Evolutionary conservation across 2,113 vertebrate genomes (phyloP), one percentile per base, ranked within the genome.

Genomic region (Gadus macrocephalus): DNA sequence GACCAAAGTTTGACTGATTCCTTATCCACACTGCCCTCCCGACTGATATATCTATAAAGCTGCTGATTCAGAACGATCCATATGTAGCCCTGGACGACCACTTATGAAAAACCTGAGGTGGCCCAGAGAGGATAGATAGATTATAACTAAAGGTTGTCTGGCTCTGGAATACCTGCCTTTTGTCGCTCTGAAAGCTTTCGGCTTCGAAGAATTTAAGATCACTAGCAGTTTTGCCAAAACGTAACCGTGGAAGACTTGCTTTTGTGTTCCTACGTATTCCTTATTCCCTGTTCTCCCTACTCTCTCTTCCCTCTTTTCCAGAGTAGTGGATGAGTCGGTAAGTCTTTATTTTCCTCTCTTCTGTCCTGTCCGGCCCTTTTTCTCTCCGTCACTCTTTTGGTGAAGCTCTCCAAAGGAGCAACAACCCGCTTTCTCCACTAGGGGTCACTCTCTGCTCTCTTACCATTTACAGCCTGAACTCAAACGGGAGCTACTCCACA

Each of bases 241-340:
- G 7, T 62, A 19, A 25, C 15, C 70, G 70, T 70, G 5, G 67
- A 64, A 69, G 53, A 63, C 20, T 73, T 83, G 68, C 62, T 78
- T 68, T 49, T 84, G 58, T 74, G 53, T 73, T 65, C 72, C 68
- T 70, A 82, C 61, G 69, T 69, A 77, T 81, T 67, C 75, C 65
- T 82, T 79, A 76, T 72, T 83, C 73, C 74, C 19, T 82, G 68
- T 78, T 74, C 75, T 82, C 72, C 79, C 63, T 67, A 38, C 73
- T 83, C 49, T 85, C 68, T 79, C 63, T 70, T 73, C 74, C 60
- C 70, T 81, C 63, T 80, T 85, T 84, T 85, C 67, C 87, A 90
- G 83, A 88, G 87, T 81, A 85, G 81, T 79, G 66, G 80, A 78
- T 85, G 82, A 79, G 74, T 74, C 62, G 89, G 90, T 91, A 89